These are phyloP conservation scores for Leuciscus waleckii DNA, from an alignment of 2,797 vertebrate genomes.

Conservation along the genomic window DNA sequence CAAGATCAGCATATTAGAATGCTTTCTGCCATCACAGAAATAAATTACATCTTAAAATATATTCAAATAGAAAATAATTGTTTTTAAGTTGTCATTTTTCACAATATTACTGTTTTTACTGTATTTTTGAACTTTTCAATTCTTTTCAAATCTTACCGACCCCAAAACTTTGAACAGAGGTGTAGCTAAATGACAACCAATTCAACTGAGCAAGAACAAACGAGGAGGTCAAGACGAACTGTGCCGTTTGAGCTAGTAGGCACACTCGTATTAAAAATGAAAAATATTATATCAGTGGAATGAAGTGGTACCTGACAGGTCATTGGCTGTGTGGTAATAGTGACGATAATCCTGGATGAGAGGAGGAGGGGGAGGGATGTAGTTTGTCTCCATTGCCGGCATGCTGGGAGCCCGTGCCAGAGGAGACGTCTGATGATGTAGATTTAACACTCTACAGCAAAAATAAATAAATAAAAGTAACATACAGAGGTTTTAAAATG, in stretches of 20 bases:
- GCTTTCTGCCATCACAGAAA: background rate
- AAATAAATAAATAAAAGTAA: background rate
- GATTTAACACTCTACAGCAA: conserved; percentile 81
- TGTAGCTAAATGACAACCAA: background rate
- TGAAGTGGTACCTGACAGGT: conserved; percentile 73
- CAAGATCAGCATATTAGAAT: background rate
- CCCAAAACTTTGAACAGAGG: background rate
- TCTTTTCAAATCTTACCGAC: background rate
- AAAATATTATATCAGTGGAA: background rate
- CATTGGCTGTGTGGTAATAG: conserved; percentile 92
- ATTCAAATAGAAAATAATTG: background rate
- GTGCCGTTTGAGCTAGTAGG: too few relatives aligned
- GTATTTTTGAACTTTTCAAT: background rate
- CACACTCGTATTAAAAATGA: too few relatives aligned
- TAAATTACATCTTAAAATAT: background rate
- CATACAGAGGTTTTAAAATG: too few relatives aligned
- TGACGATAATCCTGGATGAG: conserved; percentile 98
- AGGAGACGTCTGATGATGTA: conserved; percentile 92
- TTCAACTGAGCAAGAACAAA: background rate
- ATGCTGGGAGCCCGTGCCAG: conserved; percentile 93
- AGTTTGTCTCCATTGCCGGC: conserved; percentile 93
- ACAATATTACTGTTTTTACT: background rate
- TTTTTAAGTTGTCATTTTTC: background rate
- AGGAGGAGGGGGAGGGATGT: conserved; percentile 92
- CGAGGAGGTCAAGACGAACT: background rate